phyloP scores from a whole-genome alignment of 2,888 invertebrate species.

The Ormyrus rosae region DNA sequence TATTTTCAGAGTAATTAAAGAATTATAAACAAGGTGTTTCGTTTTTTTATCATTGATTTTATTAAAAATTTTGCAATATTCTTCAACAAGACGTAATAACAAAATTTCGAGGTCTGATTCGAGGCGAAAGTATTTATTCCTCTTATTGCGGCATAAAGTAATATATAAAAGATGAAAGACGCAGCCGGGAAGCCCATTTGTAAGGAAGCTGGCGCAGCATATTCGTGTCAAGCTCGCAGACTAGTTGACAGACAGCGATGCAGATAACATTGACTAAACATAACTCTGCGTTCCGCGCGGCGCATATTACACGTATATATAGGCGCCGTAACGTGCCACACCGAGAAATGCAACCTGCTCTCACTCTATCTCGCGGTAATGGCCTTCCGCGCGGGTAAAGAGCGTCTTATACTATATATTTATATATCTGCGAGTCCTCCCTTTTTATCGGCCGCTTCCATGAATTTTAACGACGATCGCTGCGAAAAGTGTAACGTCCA shows the following conservation, averaged over 20 bases:
- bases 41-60: no score
- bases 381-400: neutral
- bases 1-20: no score
- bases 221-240: neutral
- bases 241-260: slow-evolving; percentile 56
- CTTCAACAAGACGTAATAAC: no score
- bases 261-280: slow-evolving; percentile 60
- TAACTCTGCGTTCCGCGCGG: slow-evolving; percentile 35
- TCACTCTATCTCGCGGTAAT: neutral
- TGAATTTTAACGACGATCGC: neutral
- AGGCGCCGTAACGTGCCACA: neutral
- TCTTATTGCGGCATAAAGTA: no score
- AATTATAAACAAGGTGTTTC: no score
- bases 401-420: no score
- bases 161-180: no score
- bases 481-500: no score
- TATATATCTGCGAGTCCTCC: neutral
- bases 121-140: no score
- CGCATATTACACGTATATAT: neutral
- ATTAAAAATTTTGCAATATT: no score
- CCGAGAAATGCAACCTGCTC: neutral
- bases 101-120: no score
- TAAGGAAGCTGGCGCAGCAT: neutral
- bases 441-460: neutral
- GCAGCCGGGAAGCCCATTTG: no score